Conservation (phyloP, 2,797 vertebrate genomes). For the Emys orbicularis region DNA sequence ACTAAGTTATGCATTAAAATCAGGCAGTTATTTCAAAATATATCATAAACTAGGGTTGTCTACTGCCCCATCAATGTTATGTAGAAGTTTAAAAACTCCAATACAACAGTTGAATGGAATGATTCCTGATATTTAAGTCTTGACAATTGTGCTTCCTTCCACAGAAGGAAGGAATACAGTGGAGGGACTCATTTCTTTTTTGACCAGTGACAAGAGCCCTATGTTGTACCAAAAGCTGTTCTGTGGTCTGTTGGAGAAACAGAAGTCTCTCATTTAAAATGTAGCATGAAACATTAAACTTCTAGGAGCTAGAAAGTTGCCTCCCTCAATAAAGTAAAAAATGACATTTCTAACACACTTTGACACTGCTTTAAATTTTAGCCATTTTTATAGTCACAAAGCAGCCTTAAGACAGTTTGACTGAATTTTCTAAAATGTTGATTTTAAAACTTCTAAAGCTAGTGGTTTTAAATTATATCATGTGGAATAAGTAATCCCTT, state of each 20-base stretch:
- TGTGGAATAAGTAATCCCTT: background rate
- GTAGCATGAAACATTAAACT: background rate
- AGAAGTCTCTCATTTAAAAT: background rate
- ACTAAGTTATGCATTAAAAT: background rate
- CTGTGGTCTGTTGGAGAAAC: background rate
- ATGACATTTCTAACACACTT: background rate
- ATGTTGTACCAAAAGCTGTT: background rate
- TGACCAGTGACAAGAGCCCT: background rate
- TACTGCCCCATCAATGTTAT: background rate
- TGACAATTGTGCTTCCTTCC: background rate
- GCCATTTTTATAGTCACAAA: background rate
- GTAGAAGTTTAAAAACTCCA: background rate
- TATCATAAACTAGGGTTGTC: background rate
- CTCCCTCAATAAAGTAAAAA: slow-evolving; percentile 5
- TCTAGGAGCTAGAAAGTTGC: background rate
- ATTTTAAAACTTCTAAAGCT: background rate
- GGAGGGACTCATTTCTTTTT: background rate
- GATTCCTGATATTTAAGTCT: slow-evolving; percentile 6
- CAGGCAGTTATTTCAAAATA: background rate
- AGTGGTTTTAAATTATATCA: background rate
- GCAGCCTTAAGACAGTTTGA: background rate
- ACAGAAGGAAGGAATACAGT: background rate
- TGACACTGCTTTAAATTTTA: background rate
- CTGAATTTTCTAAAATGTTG: background rate
- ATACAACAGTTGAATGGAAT: background rate